Evolutionary conservation across 2,113 vertebrate genomes (phyloP), one percentile per base, ranked within the genome.

Genomic region (Mastomys natalensis): DNA sequence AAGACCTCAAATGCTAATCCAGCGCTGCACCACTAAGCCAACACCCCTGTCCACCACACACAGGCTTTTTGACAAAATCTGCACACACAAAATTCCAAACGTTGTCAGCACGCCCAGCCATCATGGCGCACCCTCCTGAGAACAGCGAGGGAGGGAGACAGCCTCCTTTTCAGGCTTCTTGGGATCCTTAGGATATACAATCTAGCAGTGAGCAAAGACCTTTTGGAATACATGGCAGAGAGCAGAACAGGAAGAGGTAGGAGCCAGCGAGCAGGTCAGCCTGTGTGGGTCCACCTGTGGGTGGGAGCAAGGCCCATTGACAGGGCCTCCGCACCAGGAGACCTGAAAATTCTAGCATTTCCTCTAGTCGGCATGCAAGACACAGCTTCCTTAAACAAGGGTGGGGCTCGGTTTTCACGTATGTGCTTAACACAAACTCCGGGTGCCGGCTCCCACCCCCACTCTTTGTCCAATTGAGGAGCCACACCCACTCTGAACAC

Each of bases 401-500:
- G 37, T 8, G 10, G 37, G 0, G 0, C 15, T 45, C 4, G 0
- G 31, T 29, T 53, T 48, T 21, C 3, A 0, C 4, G 12, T 7
- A 5, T 0, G 5, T 1, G 5, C 45, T 31, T 51, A 64, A 40
- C 55, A 19, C 10, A 74, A 58, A 10, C 43, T 34, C 17, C 77
- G 1, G 60, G 31, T 0, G 15, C 80, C 16, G 5, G n/a, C 17
- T 16, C 82, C 29, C 37, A 0, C 78, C 3, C 6, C 17, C 1
- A 8, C 3, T 1, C n/a, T 15, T 68, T 26, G 15, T 40, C 68
- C 37, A 0, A 8, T 29, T 0, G 72, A 80, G 73, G 60, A 11
- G 12, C 1, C 0, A 7, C 0, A 26, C 43, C 77, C 73, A 10
- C 0, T 0, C 16, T 1, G 1, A 58, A 21, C 0, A 3, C 1